Evolutionary conservation across 2,888 invertebrate genomes (phyloP).

Genomic region (Tethea ocularis): DNA sequence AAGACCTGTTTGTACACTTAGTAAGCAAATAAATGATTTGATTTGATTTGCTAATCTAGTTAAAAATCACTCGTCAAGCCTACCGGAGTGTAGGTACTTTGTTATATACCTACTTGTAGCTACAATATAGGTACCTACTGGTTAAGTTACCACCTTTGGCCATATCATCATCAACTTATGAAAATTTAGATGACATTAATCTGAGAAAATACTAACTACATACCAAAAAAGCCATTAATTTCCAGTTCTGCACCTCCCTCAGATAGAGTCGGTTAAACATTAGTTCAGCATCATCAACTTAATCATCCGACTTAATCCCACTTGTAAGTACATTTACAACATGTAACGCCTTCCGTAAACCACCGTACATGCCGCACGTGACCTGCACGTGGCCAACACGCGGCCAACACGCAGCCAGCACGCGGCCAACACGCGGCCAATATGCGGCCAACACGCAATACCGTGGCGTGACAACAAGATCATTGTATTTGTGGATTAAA

Average conservation of each 20-base stretch:
- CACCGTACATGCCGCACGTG: not conserved
- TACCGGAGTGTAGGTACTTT: too few relatives aligned
- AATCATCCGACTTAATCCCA: not conserved
- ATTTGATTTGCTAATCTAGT: too few relatives aligned
- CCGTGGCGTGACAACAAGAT: constrained; percentile 23
- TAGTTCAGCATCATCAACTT: not conserved
- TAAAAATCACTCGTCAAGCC: too few relatives aligned
- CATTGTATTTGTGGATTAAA: constrained; percentile 32
- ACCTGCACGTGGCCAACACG: not conserved
- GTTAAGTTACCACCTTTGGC: too few relatives aligned
- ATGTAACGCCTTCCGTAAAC: not conserved
- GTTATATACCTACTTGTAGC: too few relatives aligned
- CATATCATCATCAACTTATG: too few relatives aligned
- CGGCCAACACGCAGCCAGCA: not conserved
- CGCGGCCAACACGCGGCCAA: constrained; percentile 12
- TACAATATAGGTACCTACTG: too few relatives aligned
- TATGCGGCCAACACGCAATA: constrained; percentile 14
- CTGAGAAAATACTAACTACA: too few relatives aligned
- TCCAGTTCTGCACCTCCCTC: not conserved
- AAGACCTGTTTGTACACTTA: too few relatives aligned
- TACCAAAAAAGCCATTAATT: too few relatives aligned
- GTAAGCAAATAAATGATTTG: too few relatives aligned
- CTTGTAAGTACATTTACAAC: constrained; percentile 4
- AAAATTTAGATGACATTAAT: too few relatives aligned
- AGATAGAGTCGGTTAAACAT: not conserved